phyloP scores from a whole-genome alignment of 2,797 vertebrate species.

The Taeniopygia guttata region DNA sequence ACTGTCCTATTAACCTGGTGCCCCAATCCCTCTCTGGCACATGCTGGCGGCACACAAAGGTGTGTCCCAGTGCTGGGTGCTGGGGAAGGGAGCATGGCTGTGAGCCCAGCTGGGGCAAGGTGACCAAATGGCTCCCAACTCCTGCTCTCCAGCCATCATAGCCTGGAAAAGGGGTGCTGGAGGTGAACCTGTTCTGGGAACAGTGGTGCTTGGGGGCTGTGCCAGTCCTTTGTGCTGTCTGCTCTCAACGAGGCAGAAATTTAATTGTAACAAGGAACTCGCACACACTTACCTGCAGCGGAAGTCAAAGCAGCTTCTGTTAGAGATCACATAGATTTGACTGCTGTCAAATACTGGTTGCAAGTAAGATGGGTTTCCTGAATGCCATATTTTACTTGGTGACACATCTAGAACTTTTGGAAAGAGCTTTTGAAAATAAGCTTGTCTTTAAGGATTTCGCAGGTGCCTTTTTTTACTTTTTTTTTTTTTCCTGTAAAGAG shows the following conservation, averaged over 20 bases:
- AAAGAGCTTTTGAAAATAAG: neutral
- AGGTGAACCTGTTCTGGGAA: neutral
- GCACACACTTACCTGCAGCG: neutral
- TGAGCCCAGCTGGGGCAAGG: neutral
- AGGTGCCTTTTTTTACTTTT: neutral
- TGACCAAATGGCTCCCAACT: neutral
- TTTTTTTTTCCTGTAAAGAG: neutral
- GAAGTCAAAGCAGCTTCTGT: neutral
- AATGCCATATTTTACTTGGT: neutral
- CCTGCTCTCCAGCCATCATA: accelerated
- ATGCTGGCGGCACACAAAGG: accelerated
- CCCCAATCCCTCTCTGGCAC: neutral
- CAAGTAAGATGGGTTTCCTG: neutral
- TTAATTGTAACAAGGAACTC: neutral
- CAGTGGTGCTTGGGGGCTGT: neutral
- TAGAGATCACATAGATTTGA: neutral
- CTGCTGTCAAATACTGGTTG: neutral
- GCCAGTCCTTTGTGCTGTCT: neutral
- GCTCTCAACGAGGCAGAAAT: neutral
- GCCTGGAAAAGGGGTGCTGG: neutral
- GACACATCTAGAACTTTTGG: neutral
- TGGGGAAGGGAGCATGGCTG: neutral
- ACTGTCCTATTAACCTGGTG: neutral
- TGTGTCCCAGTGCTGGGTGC: neutral
- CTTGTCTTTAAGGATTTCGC: neutral